Evolutionary conservation across 2,797 vertebrate genomes (phyloP).

Genomic region (Cottoperca gobio): DNA sequence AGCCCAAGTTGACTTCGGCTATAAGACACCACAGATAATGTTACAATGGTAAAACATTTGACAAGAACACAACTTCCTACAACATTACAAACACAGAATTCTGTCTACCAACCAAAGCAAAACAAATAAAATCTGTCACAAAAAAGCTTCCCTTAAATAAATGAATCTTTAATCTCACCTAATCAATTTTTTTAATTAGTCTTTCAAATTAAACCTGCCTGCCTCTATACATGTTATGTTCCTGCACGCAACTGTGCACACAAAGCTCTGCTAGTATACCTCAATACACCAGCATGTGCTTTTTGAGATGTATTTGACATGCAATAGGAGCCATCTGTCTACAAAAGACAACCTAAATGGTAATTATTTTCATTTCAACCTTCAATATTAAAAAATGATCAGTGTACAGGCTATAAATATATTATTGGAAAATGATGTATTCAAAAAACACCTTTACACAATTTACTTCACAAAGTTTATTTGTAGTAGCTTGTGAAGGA

Average conservation of each 20-base stretch:
- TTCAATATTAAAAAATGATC: not conserved
- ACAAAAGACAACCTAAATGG: not conserved
- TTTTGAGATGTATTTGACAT: not conserved
- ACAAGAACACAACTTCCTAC: not conserved
- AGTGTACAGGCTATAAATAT: not conserved
- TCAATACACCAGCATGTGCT: not conserved
- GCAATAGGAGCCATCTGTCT: not conserved
- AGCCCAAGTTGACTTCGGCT: not conserved
- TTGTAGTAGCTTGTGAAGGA: constrained; percentile 22
- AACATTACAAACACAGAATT: not conserved
- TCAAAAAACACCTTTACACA: constrained; percentile 18
- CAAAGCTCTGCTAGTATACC: not conserved
- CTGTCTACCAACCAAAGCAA: not conserved
- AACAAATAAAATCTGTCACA: not conserved
- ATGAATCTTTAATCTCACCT: not conserved
- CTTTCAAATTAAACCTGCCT: not conserved
- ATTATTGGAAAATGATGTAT: not conserved
- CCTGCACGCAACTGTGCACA: not conserved
- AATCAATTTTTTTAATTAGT: not conserved
- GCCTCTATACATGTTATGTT: not conserved
- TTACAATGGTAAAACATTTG: not conserved
- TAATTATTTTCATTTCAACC: not conserved
- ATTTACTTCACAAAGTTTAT: constrained; percentile 16
- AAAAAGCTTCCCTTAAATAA: not conserved
- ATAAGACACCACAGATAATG: not conserved